Base-by-base conservation (phyloP, 1,140 invertebrate genomes). In the Radopholus similis region DNA sequence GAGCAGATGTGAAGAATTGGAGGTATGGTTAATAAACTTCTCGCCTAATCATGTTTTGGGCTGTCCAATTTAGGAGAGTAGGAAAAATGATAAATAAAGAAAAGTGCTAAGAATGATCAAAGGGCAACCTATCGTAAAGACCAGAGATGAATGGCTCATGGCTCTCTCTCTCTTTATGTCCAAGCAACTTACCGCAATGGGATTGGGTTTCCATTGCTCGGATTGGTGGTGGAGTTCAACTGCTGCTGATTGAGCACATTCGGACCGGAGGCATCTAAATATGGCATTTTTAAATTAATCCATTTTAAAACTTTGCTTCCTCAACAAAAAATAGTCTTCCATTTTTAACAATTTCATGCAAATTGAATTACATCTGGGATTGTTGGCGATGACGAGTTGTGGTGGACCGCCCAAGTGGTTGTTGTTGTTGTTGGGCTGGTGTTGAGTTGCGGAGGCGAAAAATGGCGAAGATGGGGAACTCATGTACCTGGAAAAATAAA, bases 391-490 rank as follows among this genome's bases (percentile, higher is more conserved):
- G 49, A 62, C 59, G 15, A 49, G 30, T 4, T 60, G 58, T 21
- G 40, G 57, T 3, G 6, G 18, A 18, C 23, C 11, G 21, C 15
- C 49, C 34, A 21, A 23, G 26, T 65, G 23, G 32, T 26, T 28
- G 13, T 34, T n/a, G 4, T 6, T 8, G 23, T 18, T 8, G 32
- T 28, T 47, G 4, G 32, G 26, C 23, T 15, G 8, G 40, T n/a
- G n/a, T n/a, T n/a, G 15, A 15, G 40, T 21, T 13, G 18, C 37
- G 18, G 40, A 21, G 9, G 37, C 42, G 15, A 34, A 23, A 62
- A 49, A 62, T 2, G 67, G 37, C 9, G 72, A 72, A n/a, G 73
- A 55, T 21, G 68, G 73, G 13, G 42, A 49, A 5, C 74, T 76
- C 64, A 73, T 76, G 38, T 76, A 73, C 23, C 59, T 62, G 18